Base-by-base conservation (phyloP, 2,888 invertebrate genomes). In the Sinhomidia bicolor region DNA sequence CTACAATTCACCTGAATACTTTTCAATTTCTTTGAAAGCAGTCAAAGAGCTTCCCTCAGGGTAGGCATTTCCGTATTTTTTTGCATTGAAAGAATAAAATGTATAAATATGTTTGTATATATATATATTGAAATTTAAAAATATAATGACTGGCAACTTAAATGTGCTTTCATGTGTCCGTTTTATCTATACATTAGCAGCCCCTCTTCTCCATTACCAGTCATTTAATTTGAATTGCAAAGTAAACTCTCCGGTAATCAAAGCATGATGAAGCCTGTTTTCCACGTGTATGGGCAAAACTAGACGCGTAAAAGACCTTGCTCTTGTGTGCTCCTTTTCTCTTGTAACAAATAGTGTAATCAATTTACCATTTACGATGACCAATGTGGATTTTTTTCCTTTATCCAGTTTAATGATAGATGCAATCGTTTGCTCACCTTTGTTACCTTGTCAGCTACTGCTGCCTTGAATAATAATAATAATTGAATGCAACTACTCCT, bases 221-320 rank as follows among this genome's bases (percentile, higher is more conserved):
- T 47, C 74, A 23, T 74, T 74, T 74, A 74, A 74, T 74, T 74
- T 74, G 74, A 74, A 74, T 74, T 74, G 47, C 26, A 74, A 74
- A 74, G 26, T 47, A 26, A 71, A 71, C 68, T 74, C 68, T 74
- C 47, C 47, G 44, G 47, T 47, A 74, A 47, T 74, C 74, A 44
- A n/a, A 26, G 47, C 74, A 47, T 20, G 41, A 41, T 41, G 41
- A n/a, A 44, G 68, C 41, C 41, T 20, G 41, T 41, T 71, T 71
- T 71, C 4, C 68, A 41, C 3, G 20, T 41, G 10, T n/a, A 68
- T 36, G 36, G 32, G 20, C 20, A 68, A 36, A 68, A 17, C 26
- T 12, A 44, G 9, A 41, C 17, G n/a, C n/a, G n/a, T n/a, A n/a
- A n/a, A n/a, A 41, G 41, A 71, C 68, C 20, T 71, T 36, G 41